Evolutionary conservation across 2,113 vertebrate genomes (phyloP), one percentile per base, ranked within the genome.

Genomic region (Marmota flaviventris): DNA sequence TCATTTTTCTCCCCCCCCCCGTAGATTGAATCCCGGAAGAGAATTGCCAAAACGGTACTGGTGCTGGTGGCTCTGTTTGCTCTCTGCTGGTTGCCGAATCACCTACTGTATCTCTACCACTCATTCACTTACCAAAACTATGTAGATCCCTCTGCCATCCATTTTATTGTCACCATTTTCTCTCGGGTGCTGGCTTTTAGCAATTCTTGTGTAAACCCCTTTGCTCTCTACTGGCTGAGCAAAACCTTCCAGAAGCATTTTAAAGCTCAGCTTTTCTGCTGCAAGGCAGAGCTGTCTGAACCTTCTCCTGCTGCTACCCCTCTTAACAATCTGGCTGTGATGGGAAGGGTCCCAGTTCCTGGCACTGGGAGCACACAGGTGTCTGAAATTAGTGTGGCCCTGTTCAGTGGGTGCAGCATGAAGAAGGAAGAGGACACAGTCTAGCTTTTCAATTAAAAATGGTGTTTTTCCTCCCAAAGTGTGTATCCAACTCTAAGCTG

Each of bases 1-100:
- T 32, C 61, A 17, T 92, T 94, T 89, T 96, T 58, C 77, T 98
- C 95, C 95, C 95, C 95, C 95, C 95, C 85, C 96, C 10, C 17
- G 0, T 93, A 99, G 99, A 99, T 99, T 56, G 99, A 99, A 98
- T 99, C 99, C 95, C 98, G 99, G 93, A 99, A 99, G 97, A 98
- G 99, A 97, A 98, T 99, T 95, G 99, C 99, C 82, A 99, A 98
- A 97, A 99, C 99, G 0, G 99, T 99, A 8, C 84, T 99, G 97
- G 99, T 99, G 91, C 97, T 99, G 53, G 99, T 99, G 72, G 98
- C 98, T 85, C 96, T 99, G 91, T 99, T 99, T 97, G 99, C 99
- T 56, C 95, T 99, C 95, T 99, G 99, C 98, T 99, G 98, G 99
- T 51, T 99, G 94, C 99, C 99, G 2, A 99, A 99, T 97, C 99